Conservation (phyloP, 2,888 invertebrate genomes). For the Zygaena filipendulae region DNA sequence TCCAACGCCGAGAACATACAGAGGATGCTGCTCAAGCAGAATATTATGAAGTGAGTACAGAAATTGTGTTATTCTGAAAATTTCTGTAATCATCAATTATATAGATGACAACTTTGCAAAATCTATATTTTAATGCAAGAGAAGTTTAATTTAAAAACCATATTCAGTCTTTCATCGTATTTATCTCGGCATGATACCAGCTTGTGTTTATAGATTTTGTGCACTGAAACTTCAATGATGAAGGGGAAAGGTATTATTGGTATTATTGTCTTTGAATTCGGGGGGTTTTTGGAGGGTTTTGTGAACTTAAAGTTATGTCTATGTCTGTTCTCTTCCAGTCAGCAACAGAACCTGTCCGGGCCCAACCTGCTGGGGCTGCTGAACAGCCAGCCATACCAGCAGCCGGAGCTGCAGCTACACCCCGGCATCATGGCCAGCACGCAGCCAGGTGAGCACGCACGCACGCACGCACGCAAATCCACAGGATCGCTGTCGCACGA, state of each 20-base stretch:
- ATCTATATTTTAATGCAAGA: constrained; percentile 1
- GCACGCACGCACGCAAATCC: not conserved
- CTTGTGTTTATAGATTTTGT: too few relatives aligned
- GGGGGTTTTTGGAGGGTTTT: not conserved
- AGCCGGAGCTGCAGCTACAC: constrained; percentile 43
- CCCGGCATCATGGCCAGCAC: constrained; percentile 33
- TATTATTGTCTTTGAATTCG: not conserved
- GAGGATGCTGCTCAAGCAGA: constrained; percentile 60
- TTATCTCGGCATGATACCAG: too few relatives aligned
- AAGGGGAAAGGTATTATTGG: too few relatives aligned
- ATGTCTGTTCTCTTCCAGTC: constrained; percentile 25
- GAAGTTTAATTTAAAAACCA: too few relatives aligned
- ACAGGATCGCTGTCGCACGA: too few relatives aligned
- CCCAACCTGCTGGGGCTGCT: constrained; percentile 53
- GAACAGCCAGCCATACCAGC: constrained; percentile 45
- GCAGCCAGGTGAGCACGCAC: constrained; percentile 30
- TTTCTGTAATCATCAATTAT: too few relatives aligned
- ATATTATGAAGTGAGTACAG: constrained; percentile 59
- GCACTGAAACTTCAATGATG: too few relatives aligned
- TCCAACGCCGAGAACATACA: constrained; percentile 57
- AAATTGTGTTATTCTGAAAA: too few relatives aligned
- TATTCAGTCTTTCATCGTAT: too few relatives aligned
- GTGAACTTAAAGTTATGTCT: not conserved
- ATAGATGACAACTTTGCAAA: too few relatives aligned
- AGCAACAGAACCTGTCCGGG: constrained; percentile 54